Percentiles rank a stretch among this genome's conserved stretches.
Conservation (phyloP, 2,888 invertebrate genomes). For the Lordiphosa fenestrarum region DNA sequence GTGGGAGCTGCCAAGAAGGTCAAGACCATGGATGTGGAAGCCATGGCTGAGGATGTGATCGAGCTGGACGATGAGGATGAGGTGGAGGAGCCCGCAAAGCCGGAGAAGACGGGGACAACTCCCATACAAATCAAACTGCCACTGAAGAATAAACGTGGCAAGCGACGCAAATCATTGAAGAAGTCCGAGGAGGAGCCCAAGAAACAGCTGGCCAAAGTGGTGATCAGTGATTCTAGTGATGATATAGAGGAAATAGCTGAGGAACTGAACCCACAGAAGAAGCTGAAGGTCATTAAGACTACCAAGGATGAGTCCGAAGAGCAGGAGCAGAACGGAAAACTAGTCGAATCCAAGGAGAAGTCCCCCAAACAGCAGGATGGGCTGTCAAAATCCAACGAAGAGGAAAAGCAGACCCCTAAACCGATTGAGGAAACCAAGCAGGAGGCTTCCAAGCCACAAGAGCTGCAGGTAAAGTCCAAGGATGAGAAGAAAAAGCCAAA, state of each 20-base stretch:
- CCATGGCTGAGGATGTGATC: conserved; percentile 26
- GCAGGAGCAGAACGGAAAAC: neutral
- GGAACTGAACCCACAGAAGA: conserved; percentile 67
- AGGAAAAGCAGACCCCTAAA: neutral
- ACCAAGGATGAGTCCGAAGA: conserved; percentile 7
- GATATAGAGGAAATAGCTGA: conserved; percentile 56
- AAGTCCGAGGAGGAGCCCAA: conserved; percentile 8
- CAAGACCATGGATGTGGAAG: conserved; percentile 18
- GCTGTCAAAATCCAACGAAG: neutral
- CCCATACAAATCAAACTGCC: conserved; percentile 75
- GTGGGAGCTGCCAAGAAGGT: conserved; percentile 39
- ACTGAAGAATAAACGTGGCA: conserved; percentile 60
- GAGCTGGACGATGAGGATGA: conserved; percentile 35
- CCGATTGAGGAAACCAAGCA: neutral
- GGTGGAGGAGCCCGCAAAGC: conserved; percentile 8
- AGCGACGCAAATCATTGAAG: conserved; percentile 57
- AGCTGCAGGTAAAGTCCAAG: too few species aligned
- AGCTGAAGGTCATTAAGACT: conserved; percentile 42
- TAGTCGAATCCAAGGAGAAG: neutral
- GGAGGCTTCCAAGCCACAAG: neutral
- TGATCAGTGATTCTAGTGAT: conserved; percentile 63
- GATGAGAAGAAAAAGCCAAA: too few species aligned
- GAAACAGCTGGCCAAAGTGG: neutral
- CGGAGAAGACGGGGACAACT: neutral
- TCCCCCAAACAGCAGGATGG: neutral